These are phyloP conservation scores for Mellivora capensis DNA, from an alignment of 2,113 vertebrate species.

Conservation along the genomic window DNA sequence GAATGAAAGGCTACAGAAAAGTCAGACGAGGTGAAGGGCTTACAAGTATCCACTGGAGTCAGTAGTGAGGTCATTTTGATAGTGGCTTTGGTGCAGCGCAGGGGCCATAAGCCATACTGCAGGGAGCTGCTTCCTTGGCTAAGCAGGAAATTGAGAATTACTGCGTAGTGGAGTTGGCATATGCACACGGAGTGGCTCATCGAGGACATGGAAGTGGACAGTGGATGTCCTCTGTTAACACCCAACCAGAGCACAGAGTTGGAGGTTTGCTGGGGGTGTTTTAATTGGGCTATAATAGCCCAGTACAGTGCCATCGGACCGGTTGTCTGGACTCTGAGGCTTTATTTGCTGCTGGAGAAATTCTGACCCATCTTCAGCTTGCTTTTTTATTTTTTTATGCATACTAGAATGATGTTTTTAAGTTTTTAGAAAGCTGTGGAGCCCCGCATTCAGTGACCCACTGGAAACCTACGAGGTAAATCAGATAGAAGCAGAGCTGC, in stretches of 20 bases:
- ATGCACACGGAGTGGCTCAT: neutral
- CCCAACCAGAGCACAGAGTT: neutral
- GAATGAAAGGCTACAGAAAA: neutral
- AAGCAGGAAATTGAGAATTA: neutral
- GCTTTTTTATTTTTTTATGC: neutral
- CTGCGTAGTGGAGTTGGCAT: neutral
- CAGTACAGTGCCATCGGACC: neutral
- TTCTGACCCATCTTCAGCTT: neutral
- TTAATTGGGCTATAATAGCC: neutral
- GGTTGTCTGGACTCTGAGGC: neutral
- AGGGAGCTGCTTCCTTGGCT: neutral
- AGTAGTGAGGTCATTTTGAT: neutral
- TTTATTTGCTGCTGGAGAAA: neutral
- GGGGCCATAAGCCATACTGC: neutral
- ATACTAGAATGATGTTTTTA: neutral
- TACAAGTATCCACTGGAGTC: neutral
- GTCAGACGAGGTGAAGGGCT: neutral
- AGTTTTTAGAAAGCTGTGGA: neutral
- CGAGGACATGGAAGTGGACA: neutral
- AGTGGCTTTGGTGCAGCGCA: fast-evolving
- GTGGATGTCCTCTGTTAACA: fast-evolving
- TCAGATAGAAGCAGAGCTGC: neutral
- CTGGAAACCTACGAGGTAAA: neutral
- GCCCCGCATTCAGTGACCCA: neutral
- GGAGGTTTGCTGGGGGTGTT: neutral